Percentiles rank a stretch among this genome's conserved stretches.
Evolutionary conservation across 2,888 invertebrate genomes (phyloP).

Genomic region (Laspeyria flexula): DNA sequence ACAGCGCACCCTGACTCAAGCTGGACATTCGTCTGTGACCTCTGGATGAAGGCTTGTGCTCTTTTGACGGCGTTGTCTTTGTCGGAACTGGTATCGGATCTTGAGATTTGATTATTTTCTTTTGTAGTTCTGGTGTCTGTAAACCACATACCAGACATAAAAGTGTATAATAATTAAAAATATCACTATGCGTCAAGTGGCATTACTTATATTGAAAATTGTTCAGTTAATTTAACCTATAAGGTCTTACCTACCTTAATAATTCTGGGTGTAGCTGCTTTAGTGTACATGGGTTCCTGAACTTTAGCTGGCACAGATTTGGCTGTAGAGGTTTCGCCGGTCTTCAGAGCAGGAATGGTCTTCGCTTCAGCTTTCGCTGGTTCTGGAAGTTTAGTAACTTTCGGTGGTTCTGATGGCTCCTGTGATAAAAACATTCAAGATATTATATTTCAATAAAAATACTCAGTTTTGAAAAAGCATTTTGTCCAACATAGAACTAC

Average conservation of each 20-base stretch:
- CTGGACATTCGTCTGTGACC: conserved; percentile 75
- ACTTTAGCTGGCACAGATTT: conserved; percentile 74
- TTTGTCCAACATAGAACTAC: no score
- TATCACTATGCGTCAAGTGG: neutral
- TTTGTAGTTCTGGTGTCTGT: conserved; percentile 76
- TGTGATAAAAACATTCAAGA: conserved; percentile 27
- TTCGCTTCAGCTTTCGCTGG: conserved; percentile 73
- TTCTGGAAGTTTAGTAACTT: conserved; percentile 58
- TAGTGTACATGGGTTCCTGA: conserved; percentile 77
- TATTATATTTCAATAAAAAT: no score
- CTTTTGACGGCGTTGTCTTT: conserved; percentile 67
- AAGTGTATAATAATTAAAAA: no score
- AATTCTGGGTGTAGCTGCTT: conserved; percentile 71
- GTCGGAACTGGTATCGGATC: conserved; percentile 53
- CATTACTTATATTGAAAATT: neutral
- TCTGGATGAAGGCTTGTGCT: conserved; percentile 53
- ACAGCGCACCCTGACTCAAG: conserved; percentile 64
- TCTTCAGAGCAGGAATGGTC: conserved; percentile 68
- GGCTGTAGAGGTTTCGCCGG: conserved; percentile 62
- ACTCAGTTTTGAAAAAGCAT: no score
- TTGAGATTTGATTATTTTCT: conserved; percentile 59
- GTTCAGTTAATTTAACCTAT: neutral
- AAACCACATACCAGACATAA: no score
- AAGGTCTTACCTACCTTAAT: conserved; percentile 56
- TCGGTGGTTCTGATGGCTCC: conserved; percentile 69